A percentile compares a stretch with the other conserved stretches of the same genome.
These are phyloP conservation scores for Hippocampus guttulatus DNA, from an alignment of 2,113 vertebrate species.

Conservation along the genomic window DNA sequence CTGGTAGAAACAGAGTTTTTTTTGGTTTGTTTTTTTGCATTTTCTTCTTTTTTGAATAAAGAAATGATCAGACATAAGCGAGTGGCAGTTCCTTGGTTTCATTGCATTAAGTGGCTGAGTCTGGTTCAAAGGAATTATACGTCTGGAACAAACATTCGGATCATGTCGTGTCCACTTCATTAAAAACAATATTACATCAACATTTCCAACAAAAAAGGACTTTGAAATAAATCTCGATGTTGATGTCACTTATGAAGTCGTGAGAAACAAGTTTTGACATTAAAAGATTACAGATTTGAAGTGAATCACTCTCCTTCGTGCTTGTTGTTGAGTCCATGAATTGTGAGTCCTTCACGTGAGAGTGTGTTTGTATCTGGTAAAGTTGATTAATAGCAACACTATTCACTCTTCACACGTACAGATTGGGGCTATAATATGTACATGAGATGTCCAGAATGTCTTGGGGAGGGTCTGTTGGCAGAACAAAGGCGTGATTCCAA, in stretches of 20 bases:
- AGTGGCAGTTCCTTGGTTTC: conserved; percentile 17
- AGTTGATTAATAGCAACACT: neutral
- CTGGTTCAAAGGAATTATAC: neutral
- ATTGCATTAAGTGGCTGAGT: neutral
- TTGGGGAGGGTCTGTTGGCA: conserved; percentile 2
- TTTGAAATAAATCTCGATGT: neutral
- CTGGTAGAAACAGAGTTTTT: conserved; percentile 34
- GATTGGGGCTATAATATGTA: conserved; percentile 33
- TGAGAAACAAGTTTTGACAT: neutral
- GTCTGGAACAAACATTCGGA: neutral
- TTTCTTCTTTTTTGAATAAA: conserved; percentile 28
- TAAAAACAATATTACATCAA: neutral
- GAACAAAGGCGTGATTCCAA: conserved; percentile 48
- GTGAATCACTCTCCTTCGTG: neutral
- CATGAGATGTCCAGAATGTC: neutral
- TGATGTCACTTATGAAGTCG: neutral
- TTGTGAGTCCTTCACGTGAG: conserved; percentile 4
- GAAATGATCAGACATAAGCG: conserved; percentile 18
- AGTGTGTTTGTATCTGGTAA: conserved; percentile 20
- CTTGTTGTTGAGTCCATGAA: conserved; percentile 11
- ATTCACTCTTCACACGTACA: conserved; percentile 18
- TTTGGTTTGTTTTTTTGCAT: neutral
- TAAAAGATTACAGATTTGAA: neutral
- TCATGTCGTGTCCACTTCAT: neutral
- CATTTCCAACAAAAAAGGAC: neutral